A percentile compares a stretch with the other conserved stretches of the same genome.
These are phyloP conservation scores for Bradypus variegatus DNA, from an alignment of 2,797 vertebrate species.

Conservation along the genomic window DNA sequence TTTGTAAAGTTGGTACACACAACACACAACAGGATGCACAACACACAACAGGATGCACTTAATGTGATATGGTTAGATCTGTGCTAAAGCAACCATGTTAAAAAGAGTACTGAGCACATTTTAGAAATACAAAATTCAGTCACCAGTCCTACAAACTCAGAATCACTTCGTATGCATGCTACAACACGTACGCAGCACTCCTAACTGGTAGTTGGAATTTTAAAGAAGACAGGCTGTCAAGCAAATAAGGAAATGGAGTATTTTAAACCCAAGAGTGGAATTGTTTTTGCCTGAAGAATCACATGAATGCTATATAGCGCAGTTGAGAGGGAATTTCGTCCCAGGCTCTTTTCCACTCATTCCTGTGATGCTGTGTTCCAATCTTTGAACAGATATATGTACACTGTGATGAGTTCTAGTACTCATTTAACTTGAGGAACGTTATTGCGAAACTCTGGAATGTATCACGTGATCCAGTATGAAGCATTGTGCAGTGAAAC, in stretches of 20 bases:
- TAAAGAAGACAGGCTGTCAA: neutral
- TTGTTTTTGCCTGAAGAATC: neutral
- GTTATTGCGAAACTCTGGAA: neutral
- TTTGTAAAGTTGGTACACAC: no score
- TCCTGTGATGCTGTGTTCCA: neutral
- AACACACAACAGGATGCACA: no score
- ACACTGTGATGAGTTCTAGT: neutral
- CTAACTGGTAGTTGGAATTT: neutral
- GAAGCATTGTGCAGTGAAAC: neutral
- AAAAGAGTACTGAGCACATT: rapidly evolving
- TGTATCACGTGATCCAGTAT: neutral
- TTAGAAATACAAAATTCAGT: neutral
- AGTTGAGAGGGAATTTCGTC: neutral
- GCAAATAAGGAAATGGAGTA: neutral
- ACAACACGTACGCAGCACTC: rapidly evolving
- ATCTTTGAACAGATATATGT: neutral
- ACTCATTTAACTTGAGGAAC: neutral
- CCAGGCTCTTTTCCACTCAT: slow-evolving; percentile 12
- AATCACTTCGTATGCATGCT: rapidly evolving
- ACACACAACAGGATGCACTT: neutral
- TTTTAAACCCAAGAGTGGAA: neutral
- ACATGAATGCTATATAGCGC: neutral
- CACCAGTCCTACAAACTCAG: rapidly evolving
- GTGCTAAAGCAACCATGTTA: neutral
- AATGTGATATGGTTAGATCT: neutral